These are phyloP conservation scores for Actinemys pallida DNA, from an alignment of 2,113 vertebrate species.

Conservation along the genomic window DNA sequence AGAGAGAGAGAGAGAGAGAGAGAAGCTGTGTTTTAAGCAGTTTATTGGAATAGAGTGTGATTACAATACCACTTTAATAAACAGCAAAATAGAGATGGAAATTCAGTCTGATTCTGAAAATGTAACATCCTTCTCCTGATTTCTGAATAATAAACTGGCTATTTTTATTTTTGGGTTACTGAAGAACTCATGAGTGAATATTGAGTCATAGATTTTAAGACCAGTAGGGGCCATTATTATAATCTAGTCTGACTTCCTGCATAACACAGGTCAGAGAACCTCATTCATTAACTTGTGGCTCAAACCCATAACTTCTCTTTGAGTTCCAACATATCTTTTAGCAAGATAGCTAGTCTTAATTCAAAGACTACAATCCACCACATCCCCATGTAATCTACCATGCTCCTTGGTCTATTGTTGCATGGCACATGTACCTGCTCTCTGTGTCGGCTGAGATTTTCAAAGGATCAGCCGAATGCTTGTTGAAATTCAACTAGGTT, in stretches of 20 bases:
- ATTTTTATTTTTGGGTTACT: background rate
- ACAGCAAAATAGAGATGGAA: background rate
- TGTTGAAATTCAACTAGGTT: background rate
- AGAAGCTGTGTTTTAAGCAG: background rate
- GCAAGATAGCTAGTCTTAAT: background rate
- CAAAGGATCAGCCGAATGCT: background rate
- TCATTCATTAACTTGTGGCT: background rate
- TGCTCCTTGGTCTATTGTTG: background rate
- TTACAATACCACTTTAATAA: background rate
- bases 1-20: too few species aligned
- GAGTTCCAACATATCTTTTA: background rate
- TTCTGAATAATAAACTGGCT: background rate
- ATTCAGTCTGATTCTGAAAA: background rate
- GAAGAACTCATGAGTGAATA: background rate
- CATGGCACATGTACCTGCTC: background rate
- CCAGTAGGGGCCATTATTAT: background rate
- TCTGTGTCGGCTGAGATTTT: background rate
- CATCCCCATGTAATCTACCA: too few species aligned
- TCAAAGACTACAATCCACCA: background rate
- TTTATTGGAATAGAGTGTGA: background rate
- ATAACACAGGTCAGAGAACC: background rate
- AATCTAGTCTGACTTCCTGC: background rate
- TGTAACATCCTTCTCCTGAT: background rate
- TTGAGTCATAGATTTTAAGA: background rate
- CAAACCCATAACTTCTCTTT: too few species aligned